These are phyloP conservation scores for Aphrophora alni DNA, from an alignment of 2,888 invertebrate species.

Conservation along the genomic window DNA sequence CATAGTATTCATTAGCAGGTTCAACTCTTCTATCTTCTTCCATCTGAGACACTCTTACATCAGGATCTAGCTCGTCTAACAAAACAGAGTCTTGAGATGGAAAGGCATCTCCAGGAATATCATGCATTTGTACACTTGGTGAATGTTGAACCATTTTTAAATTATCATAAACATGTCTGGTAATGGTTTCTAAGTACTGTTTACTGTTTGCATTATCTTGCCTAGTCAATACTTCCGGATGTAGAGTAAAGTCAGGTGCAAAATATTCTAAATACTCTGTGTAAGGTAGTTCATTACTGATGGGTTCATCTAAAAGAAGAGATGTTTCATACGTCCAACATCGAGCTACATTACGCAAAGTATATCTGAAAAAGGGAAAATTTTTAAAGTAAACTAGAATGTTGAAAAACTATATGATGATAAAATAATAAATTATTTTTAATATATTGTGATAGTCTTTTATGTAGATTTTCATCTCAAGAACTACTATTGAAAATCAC, in stretches of 20 bases:
- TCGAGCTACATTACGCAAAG: slow-evolving; percentile 93
- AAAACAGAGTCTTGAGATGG: slow-evolving; percentile 60
- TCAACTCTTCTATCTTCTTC: slow-evolving; percentile 85
- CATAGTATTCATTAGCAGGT: slow-evolving; percentile 86
- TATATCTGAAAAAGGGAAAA: slow-evolving; percentile 64
- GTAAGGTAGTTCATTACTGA: slow-evolving; percentile 93
- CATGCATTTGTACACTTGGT: slow-evolving; percentile 97
- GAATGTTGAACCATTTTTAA: slow-evolving; percentile 92
- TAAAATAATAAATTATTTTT: too few species aligned
- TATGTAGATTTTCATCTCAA: too few species aligned
- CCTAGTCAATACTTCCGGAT: slow-evolving; percentile 88
- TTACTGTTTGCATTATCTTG: slow-evolving; percentile 95
- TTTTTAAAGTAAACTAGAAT: too few species aligned
- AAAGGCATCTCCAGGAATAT: slow-evolving; percentile 73
- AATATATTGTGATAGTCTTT: too few species aligned
- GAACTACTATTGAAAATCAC: too few species aligned
- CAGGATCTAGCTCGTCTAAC: slow-evolving; percentile 82
- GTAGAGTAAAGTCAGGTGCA: slow-evolving; percentile 94
- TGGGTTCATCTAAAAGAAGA: slow-evolving; percentile 87
- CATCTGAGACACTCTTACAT: slow-evolving; percentile 76
- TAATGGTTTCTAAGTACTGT: slow-evolving; percentile 92
- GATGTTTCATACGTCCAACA: slow-evolving; percentile 99
- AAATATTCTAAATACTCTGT: slow-evolving; percentile 97
- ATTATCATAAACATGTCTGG: slow-evolving; percentile 87
- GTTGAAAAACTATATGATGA: too few species aligned